Percentiles rank a stretch among this genome's conserved stretches.
These are phyloP conservation scores for Pseudoips prasinana DNA, from an alignment of 2,888 invertebrate species.

Conservation along the genomic window DNA sequence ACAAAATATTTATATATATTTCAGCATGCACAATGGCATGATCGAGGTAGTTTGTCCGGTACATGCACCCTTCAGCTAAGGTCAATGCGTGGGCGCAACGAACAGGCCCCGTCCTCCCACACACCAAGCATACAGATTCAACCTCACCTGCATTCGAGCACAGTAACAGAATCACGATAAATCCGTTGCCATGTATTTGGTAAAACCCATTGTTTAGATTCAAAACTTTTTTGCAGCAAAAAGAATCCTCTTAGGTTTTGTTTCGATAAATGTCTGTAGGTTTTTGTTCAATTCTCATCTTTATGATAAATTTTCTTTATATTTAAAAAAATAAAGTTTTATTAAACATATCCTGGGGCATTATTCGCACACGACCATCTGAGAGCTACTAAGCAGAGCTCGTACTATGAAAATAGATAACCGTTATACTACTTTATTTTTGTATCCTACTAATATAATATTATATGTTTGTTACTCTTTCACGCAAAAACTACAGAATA, in stretches of 20 bases:
- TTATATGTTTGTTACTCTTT: too few relatives aligned
- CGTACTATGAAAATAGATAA: too few relatives aligned
- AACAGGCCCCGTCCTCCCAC: conserved; percentile 67
- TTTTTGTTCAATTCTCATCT: too few relatives aligned
- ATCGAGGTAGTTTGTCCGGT: conserved; percentile 36
- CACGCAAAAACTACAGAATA: too few relatives aligned
- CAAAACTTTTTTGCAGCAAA: conserved; percentile 18
- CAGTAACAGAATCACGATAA: conserved; percentile 37
- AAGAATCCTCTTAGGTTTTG: conserved; percentile 13
- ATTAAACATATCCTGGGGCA: too few relatives aligned
- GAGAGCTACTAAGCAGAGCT: too few relatives aligned
- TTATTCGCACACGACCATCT: too few relatives aligned
- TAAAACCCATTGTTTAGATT: conserved; percentile 31
- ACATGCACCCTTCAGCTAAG: conserved; percentile 51
- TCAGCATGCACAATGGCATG: conserved; percentile 30
- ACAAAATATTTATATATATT: conserved; percentile 13
- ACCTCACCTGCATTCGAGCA: conserved; percentile 48
- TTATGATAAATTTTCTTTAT: too few relatives aligned
- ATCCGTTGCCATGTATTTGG: conserved; percentile 27
- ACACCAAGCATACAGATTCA: conserved; percentile 56
- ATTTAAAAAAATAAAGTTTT: too few relatives aligned
- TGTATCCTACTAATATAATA: too few relatives aligned
- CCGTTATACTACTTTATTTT: too few relatives aligned
- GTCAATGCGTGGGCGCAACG: conserved; percentile 69
- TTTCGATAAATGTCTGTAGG: conserved; percentile 4